Percentiles rank a stretch among this genome's conserved stretches.
Conservation (phyloP, 2,888 invertebrate genomes). For the Drosophila atroscutellata region DNA sequence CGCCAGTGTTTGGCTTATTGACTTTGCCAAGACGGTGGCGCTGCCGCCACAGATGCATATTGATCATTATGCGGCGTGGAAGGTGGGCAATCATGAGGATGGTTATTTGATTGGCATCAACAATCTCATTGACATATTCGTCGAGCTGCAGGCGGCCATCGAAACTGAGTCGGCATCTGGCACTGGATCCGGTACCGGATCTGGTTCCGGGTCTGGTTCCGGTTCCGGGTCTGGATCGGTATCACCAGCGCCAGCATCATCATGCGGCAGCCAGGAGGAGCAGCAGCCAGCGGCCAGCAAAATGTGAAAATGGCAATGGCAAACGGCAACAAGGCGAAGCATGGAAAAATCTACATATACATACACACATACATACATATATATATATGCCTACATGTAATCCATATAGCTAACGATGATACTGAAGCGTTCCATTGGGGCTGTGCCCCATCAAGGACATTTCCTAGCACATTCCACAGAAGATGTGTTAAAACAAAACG, state of each 20-base stretch:
- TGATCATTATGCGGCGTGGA: slow-evolving; percentile 94
- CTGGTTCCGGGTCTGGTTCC: slow-evolving; percentile 16
- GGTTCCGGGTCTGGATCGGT: slow-evolving; percentile 44
- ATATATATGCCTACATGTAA: slow-evolving; percentile 17
- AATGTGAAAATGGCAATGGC: slow-evolving; percentile 25
- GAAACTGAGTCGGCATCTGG: slow-evolving; percentile 36
- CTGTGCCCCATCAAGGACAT: slow-evolving; percentile 53
- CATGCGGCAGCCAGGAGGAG: slow-evolving; percentile 45
- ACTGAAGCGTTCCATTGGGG: slow-evolving; percentile 60
- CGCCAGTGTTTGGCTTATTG: slow-evolving; percentile 98
- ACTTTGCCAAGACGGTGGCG: slow-evolving; percentile 97
- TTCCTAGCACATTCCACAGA: slow-evolving; percentile 57
- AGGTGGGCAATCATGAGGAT: slow-evolving; percentile 98
- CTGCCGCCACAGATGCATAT: slow-evolving; percentile 91
- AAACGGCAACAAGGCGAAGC: slow-evolving; percentile 9
- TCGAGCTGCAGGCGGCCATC: slow-evolving; percentile 76
- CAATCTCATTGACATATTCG: slow-evolving; percentile 94
- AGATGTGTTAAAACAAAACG: slow-evolving; percentile 25
- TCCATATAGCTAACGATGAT: slow-evolving; percentile 37
- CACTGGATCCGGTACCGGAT: background rate
- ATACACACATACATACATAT: slow-evolving; percentile 2
- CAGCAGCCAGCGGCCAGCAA: slow-evolving; percentile 28
- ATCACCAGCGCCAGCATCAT: slow-evolving; percentile 42
- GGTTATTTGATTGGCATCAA: slow-evolving; percentile 97
- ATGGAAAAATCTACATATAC: slow-evolving; percentile 22